phyloP scores from a whole-genome alignment of 2,113 vertebrate species.

The Anhinga anhinga region DNA sequence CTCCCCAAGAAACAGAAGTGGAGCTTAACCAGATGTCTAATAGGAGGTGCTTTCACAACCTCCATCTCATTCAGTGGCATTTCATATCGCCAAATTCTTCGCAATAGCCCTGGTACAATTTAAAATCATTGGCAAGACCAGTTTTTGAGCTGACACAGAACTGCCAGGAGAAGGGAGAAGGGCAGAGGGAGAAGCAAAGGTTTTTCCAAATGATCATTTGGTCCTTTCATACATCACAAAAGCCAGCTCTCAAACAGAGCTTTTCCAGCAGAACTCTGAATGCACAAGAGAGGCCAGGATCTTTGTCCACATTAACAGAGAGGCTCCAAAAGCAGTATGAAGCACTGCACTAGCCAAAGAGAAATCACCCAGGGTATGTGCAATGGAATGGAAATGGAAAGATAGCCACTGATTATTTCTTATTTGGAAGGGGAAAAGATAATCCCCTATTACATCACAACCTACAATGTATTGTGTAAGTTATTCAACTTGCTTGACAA shows the following conservation, averaged over 20 bases:
- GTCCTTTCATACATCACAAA: neutral
- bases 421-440: neutral
- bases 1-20: neutral
- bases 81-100: neutral
- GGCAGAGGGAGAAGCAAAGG: neutral
- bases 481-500: neutral
- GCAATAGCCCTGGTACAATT: neutral
- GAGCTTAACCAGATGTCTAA: neutral
- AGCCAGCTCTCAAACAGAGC: neutral
- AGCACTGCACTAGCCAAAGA: neutral
- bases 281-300: neutral
- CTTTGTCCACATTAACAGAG: neutral
- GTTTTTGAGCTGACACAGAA: neutral
- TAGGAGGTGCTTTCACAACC: neutral
- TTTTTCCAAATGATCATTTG: neutral
- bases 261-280: neutral
- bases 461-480: neutral
- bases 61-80: neutral
- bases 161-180: neutral
- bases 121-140: neutral
- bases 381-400: neutral
- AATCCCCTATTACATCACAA: neutral
- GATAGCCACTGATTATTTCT: neutral
- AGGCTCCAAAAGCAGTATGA: neutral
- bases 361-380: neutral